Base-by-base conservation (phyloP, 2,888 invertebrate genomes). In the Cephus pulcher region DNA sequence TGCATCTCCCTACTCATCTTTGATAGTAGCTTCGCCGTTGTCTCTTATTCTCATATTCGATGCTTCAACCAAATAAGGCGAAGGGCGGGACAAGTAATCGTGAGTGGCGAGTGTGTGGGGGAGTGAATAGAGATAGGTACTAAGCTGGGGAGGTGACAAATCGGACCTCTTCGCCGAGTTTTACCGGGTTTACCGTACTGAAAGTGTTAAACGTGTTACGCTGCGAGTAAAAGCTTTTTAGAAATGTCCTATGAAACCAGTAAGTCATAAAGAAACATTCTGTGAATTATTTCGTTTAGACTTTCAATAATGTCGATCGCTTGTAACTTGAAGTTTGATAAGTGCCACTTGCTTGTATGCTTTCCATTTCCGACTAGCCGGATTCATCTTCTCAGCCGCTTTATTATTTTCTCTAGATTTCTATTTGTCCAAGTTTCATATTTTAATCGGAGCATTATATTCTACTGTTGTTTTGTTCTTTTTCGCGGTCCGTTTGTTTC, bases 201-300 rank as follows among this genome's bases (percentile, higher is more conserved):
- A 56, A 56, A 56, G 56, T 56, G 56, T 56, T 56, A 9, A 23
- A 56, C 56, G 23, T 23, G 23, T 56, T 56, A 56, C 56, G 56
- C 56, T 56, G 56, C 56, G 56, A 56, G 56, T 71, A 71, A 71
- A 71, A 71, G 32, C 71, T 15, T n/a, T 75, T 80, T 81, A 84
- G 83, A 86, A 80, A 90, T 90, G 90, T 89, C 89, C 74, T 90
- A 90, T 83, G 90, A 90, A 85, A 89, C 87, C 76, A 90, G 90
- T 90, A 85, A 89, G 90, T 89, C 71, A 32, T 11, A 12, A 6
- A 33, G 3, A 71, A 34, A 12, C 12, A 71, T 33, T 34, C 11
- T 9, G 71, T 33, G 12, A 71, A 33, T 12, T 32, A 56, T 56
- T 71, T 71, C 71, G 1, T 32, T 30, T 71, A 71, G 56, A 56